Percentiles rank a stretch among this genome's conserved stretches.
Conservation (phyloP, 2,113 vertebrate species). For the Cyprinodon tularosa region DNA sequence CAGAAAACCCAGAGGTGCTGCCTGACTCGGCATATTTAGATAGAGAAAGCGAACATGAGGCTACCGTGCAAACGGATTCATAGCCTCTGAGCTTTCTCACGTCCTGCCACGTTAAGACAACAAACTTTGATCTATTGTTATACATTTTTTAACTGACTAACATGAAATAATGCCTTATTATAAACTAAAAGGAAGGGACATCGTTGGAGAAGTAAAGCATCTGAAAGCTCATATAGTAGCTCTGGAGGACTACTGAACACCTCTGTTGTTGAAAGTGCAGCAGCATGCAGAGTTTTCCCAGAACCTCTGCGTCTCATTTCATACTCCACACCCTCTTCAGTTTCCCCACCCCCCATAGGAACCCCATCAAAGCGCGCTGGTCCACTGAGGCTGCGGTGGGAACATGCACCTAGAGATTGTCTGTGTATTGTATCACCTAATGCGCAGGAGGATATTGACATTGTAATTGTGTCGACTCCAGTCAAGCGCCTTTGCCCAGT, state of each 20-base stretch:
- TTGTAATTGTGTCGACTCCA: slow-evolving; percentile 91
- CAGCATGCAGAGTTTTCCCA: slow-evolving; percentile 36
- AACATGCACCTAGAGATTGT: slow-evolving; percentile 84
- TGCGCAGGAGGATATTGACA: slow-evolving; percentile 89
- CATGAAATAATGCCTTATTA: not conserved
- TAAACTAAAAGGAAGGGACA: no score
- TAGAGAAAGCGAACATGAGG: slow-evolving; percentile 21
- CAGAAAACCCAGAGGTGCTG: slow-evolving; percentile 35
- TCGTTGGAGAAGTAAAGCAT: no score
- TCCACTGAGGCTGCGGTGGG: slow-evolving; percentile 81
- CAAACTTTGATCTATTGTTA: not conserved
- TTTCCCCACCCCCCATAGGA: slow-evolving; percentile 62
- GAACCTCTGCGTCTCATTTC: slow-evolving; percentile 47
- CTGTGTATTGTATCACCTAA: slow-evolving; percentile 83
- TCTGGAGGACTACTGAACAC: not conserved
- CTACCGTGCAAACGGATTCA: not conserved
- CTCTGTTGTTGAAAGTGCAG: slow-evolving; percentile 12
- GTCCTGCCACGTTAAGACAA: not conserved
- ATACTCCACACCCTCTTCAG: slow-evolving; percentile 48
- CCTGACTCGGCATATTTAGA: slow-evolving; percentile 19
- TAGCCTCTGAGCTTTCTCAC: slow-evolving; percentile 7
- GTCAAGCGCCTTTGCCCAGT: slow-evolving; percentile 85
- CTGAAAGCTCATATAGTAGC: not conserved
- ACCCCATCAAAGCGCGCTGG: slow-evolving; percentile 79
- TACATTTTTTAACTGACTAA: not conserved